Base-by-base conservation (phyloP, 2,113 vertebrate species). In the Pachyramphus minor region DNA sequence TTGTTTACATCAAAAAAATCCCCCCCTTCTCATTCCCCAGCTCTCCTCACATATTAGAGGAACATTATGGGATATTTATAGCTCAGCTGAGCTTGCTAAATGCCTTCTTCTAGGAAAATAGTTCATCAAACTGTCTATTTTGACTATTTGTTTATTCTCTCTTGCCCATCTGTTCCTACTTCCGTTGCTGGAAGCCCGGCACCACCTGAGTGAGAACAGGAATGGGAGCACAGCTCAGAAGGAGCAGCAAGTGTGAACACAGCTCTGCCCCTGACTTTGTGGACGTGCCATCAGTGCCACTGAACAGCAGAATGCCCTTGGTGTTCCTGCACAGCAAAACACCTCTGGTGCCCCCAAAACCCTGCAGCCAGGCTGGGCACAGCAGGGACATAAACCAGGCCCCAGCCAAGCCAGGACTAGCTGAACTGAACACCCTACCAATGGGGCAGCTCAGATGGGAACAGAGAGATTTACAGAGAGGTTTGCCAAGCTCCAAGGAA, bases 41-140 rank as follows among this genome's bases (percentile, higher is more conserved):
- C 72, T 75, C 80, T 78, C 42, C 52, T 95, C 74, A 88, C 68
- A 83, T 87, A 82, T 71, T 76, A 91, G 67, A 91, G 80, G 74
- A 95, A 92, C 76, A 90, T 87, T 72, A 89, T 52, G 25, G 53
- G 74, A 30, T 96, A 97, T 95, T 97, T 97, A 97, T 97, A 97
- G 94, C 77, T 95, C 81, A 95, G 87, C 84, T 90, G 93, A 94
- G 93, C 92, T 97, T 80, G 80, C 93, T 96, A 89, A 92, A 93
- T 84, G 80, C 83, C 75, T 87, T 71, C 63, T 95, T 97, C 89
- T 76, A 95, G 89, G 83, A 94, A 91, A 95, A 89, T 8, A 94
- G 96, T 89, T 94, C 91, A 93, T 95, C 94, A 95, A 90, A 95
- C 30, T 78, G 84, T 83, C 95, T 92, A 39, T 78, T 77, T 92